A percentile compares a stretch with the other conserved stretches of the same genome.
These are phyloP conservation scores for Scylla paramamosain DNA, from an alignment of 1,140 invertebrate genomes.

Conservation along the genomic window DNA sequence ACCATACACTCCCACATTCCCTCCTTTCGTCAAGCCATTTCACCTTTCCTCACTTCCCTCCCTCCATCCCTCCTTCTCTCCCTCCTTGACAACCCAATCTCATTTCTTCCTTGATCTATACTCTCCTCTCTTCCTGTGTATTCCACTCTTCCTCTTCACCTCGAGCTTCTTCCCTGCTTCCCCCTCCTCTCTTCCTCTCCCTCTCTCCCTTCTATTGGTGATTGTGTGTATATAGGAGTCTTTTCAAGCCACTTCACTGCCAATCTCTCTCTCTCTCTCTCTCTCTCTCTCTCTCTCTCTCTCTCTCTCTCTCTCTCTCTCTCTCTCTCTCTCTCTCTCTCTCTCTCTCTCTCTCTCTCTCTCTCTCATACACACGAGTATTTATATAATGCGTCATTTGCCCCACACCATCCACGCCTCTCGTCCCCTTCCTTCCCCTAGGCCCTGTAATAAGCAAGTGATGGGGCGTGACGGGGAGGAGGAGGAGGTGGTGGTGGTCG, in stretches of 20 bases:
- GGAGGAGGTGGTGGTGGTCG: neutral
- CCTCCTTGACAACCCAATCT: neutral
- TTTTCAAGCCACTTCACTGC: neutral
- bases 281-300: slow-evolving; percentile 20
- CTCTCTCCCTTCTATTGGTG: neutral
- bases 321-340: slow-evolving; percentile 25
- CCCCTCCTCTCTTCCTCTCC: neutral
- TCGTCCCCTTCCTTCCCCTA: neutral
- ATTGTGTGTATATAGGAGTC: neutral
- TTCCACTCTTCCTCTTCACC: neutral
- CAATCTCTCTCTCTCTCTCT: slow-evolving; percentile 26
- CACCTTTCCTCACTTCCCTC: neutral
- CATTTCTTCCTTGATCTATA: neutral
- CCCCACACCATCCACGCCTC: neutral
- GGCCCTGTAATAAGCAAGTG: neutral
- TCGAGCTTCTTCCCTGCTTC: neutral
- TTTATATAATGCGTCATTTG: neutral
- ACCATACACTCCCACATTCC: too few species aligned
- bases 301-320: slow-evolving; percentile 32
- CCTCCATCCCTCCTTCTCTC: neutral
- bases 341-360: slow-evolving; percentile 20
- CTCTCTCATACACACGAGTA: slow-evolving; percentile 38
- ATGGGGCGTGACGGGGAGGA: neutral
- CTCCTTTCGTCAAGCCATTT: too few species aligned
- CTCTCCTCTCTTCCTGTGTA: neutral